A percentile compares a stretch with the other conserved stretches of the same genome.
phyloP scores from a whole-genome alignment of 2,888 invertebrate species.

The Xylota sylvarum region DNA sequence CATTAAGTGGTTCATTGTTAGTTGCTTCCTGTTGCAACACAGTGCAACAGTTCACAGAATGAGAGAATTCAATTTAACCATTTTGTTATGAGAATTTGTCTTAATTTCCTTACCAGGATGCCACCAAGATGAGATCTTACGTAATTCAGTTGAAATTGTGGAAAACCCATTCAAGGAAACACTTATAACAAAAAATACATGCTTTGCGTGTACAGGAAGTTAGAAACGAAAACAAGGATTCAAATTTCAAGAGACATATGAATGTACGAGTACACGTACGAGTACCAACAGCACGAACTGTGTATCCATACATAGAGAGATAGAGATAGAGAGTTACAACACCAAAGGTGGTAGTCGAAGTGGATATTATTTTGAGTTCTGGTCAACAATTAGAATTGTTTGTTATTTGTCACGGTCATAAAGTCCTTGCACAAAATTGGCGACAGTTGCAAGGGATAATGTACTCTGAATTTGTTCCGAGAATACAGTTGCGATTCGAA shows the following conservation, averaged over 20 bases:
- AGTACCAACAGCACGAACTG: slow-evolving; percentile 30
- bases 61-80: slow-evolving; percentile 74
- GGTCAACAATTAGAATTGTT: slow-evolving; percentile 66
- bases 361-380: slow-evolving; percentile 64
- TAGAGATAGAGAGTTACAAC: slow-evolving; percentile 42
- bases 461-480: slow-evolving; percentile 56
- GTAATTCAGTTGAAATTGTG: slow-evolving; percentile 53
- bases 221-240: slow-evolving; percentile 63
- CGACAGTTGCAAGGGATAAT: slow-evolving; percentile 61
- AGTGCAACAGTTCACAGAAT: slow-evolving; percentile 28
- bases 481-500: slow-evolving; percentile 49
- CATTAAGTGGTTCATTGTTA: slow-evolving; percentile 75
- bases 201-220: slow-evolving; percentile 43
- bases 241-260: slow-evolving; percentile 56
- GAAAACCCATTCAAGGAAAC: slow-evolving; percentile 53
- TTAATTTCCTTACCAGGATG: slow-evolving; percentile 57
- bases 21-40: slow-evolving; percentile 73
- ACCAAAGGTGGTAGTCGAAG: slow-evolving; percentile 42
- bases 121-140: slow-evolving; percentile 54
- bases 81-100: slow-evolving; percentile 67
- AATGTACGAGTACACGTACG: background rate
- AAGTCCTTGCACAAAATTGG: slow-evolving; percentile 70
- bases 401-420: slow-evolving; percentile 66
- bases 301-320: too few species aligned
- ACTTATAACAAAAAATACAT: slow-evolving; percentile 32